Evolutionary conservation across 2,797 vertebrate genomes (phyloP).

Genomic region (Scarus forsteni): DNA sequence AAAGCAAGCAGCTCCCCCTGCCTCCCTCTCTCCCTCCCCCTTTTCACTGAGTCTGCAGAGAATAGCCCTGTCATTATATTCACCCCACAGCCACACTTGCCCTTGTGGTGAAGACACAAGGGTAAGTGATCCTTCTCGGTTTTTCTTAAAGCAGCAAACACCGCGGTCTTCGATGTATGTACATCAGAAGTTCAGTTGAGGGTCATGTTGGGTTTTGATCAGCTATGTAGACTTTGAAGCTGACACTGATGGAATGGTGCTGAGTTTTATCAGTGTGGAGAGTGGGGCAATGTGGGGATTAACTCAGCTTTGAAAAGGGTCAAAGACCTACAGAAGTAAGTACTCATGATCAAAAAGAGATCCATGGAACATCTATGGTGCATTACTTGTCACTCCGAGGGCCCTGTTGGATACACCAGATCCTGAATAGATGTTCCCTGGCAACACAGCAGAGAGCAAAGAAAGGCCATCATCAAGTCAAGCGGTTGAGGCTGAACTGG

Average conservation of each 20-base stretch:
- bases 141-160: slow-evolving; percentile 38
- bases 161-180: slow-evolving; percentile 21
- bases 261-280: slow-evolving; percentile 22
- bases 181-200: slow-evolving; percentile 17
- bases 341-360: slow-evolving; percentile 7
- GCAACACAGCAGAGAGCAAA: not conserved
- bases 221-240: slow-evolving; percentile 13
- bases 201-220: slow-evolving; percentile 18
- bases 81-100: slow-evolving; percentile 64
- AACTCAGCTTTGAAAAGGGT: slow-evolving; percentile 11
- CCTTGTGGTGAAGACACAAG: slow-evolving; percentile 58
- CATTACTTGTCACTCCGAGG: not conserved
- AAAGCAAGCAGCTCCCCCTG: slow-evolving; percentile 39
- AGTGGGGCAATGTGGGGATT: slow-evolving; percentile 11
- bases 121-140: slow-evolving; percentile 37
- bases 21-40: slow-evolving; percentile 14
- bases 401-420: not conserved
- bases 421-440: not conserved
- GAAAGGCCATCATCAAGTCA: not conserved
- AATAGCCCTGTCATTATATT: slow-evolving; percentile 61
- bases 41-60: slow-evolving; percentile 58
- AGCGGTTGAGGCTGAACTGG: not conserved
- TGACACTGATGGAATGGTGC: slow-evolving; percentile 3
- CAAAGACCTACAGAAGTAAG: slow-evolving; percentile 11
- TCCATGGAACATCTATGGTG: slow-evolving; percentile 10